phyloP scores from a whole-genome alignment of 2,113 vertebrate species.

The Rhinopomastus cyanomelas region DNA sequence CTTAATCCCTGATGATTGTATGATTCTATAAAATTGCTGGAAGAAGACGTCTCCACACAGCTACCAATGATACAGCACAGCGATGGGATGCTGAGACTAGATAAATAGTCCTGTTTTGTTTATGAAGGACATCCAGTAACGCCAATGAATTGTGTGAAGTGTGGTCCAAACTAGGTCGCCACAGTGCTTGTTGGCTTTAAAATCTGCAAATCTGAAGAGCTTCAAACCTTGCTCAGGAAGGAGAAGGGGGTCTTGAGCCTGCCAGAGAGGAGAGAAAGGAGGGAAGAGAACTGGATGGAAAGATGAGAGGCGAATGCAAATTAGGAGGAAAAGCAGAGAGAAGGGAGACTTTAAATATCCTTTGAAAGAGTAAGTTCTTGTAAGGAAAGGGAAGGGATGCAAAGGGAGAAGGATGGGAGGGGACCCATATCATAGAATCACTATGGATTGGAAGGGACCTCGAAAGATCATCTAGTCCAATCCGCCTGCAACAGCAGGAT shows the following conservation, averaged over 20 bases:
- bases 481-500: no score
- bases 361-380: neutral
- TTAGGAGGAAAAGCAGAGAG: neutral
- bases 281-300: neutral
- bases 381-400: neutral
- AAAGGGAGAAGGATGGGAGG: neutral
- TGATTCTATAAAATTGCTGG: no score
- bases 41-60: neutral
- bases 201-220: neutral
- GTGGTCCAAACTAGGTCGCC: neutral
- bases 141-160: neutral
- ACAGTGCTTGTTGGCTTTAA: neutral
- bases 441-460: no score
- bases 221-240: neutral
- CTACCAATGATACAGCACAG: neutral
- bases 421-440: no score
- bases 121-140: neutral
- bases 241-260: neutral
- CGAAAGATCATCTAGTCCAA: no score
- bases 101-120: neutral
- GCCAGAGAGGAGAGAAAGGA: neutral
- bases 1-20: no score
- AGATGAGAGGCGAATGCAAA: neutral
- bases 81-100: neutral
- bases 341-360: neutral